Conservation (phyloP, 2,888 invertebrate species). For the Pogonocherus hispidulus region DNA sequence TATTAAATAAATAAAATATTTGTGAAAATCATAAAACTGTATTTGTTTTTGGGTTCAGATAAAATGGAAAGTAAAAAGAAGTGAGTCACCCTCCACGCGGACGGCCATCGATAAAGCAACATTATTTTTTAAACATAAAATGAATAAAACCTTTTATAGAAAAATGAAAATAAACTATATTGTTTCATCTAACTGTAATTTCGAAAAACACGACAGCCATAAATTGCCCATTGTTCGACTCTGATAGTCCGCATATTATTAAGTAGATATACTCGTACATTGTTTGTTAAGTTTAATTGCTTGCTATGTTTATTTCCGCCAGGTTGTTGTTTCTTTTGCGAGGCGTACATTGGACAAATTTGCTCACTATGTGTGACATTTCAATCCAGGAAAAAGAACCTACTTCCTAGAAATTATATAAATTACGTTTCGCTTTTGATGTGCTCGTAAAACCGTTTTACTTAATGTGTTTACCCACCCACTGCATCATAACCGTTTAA, state of each 20-base stretch:
- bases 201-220: background rate
- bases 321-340: constrained; percentile 34
- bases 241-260: constrained; percentile 27
- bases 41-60: too few species aligned
- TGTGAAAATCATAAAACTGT: too few species aligned
- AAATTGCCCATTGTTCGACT: constrained; percentile 1
- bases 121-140: too few species aligned
- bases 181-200: background rate
- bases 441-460: background rate
- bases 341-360: constrained; percentile 9
- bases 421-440: constrained; percentile 7
- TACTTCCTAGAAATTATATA: constrained; percentile 15
- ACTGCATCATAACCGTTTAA: background rate
- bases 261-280: too few species aligned
- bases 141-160: too few species aligned
- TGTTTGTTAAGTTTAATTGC: constrained; percentile 37
- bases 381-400: background rate
- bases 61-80: too few species aligned
- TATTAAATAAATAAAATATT: too few species aligned
- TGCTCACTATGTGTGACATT: constrained; percentile 12
- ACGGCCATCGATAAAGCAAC: too few species aligned
- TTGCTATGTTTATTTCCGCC: constrained; percentile 35
- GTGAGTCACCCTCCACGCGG: too few species aligned
- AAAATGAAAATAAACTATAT: too few species aligned
- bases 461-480: constrained; percentile 1